These are phyloP conservation scores for Amblyteles armatorius DNA, from an alignment of 2,888 invertebrate genomes.

Conservation along the genomic window DNA sequence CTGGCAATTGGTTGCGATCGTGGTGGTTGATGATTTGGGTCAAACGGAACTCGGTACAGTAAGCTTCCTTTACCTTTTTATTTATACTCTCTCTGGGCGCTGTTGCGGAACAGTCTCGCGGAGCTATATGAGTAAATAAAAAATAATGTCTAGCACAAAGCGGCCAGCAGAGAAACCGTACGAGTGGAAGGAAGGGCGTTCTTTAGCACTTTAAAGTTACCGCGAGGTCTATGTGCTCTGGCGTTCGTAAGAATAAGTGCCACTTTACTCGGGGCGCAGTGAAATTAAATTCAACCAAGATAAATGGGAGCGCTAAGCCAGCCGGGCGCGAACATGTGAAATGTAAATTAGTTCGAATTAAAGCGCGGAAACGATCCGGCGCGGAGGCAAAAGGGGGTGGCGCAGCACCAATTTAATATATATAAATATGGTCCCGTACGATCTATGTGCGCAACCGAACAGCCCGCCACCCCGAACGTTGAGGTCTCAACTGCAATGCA, in stretches of 20 bases:
- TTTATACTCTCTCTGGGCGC: background rate
- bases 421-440: conserved; percentile 25
- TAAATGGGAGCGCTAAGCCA: conserved; percentile 75
- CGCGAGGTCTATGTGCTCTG: conserved; percentile 54
- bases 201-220: conserved; percentile 69
- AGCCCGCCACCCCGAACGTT: background rate
- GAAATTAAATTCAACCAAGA: conserved; percentile 81
- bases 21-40: background rate
- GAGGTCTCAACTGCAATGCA: conserved; percentile 7
- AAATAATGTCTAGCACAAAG: conserved; percentile 49
- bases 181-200: conserved; percentile 54
- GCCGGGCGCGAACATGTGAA: conserved; percentile 75
- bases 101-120: background rate
- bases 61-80: background rate
- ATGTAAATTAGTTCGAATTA: conserved; percentile 81
- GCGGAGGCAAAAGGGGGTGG: conserved; percentile 23
- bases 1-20: background rate
- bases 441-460: conserved; percentile 24
- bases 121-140: conserved; percentile 36
- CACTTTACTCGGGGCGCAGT: conserved; percentile 75
- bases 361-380: conserved; percentile 69
- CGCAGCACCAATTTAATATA: conserved; percentile 62
- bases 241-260: conserved; percentile 78
- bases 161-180: conserved; percentile 23
- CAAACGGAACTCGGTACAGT: no score